Base-by-base conservation (phyloP, 2,797 vertebrate genomes). In the Miichthys miiuy region DNA sequence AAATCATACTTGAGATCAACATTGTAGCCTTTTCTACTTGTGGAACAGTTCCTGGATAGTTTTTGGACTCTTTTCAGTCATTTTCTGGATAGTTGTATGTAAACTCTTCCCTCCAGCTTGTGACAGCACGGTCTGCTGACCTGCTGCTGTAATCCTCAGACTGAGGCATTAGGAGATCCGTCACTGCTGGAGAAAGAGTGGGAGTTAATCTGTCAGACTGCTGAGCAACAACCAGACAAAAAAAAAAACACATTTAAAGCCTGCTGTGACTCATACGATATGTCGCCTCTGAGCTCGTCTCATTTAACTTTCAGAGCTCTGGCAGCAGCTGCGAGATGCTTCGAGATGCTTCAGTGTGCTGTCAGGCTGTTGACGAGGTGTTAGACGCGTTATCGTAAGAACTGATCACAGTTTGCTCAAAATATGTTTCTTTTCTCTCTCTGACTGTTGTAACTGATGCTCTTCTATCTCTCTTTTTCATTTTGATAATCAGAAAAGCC, bases 201-300 rank as follows among this genome's bases (percentile, higher is more conserved):
- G 68, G 75, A 74, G 88, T 55, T 72, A 62, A 90, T 88, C 86
- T 71, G 75, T 80, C 77, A 86, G 72, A 73, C 72, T 67, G 77
- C 88, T 63, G 79, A 87, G 71, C 74, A 66, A 38, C 83, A 55
- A 56, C 17, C 74, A 61, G 42, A n/a, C 27, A 14, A 47, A 41
- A 34, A 18, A 4, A 42, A 38, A 27, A 48, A 44, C 27, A 21
- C 30, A 42, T 42, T 10, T 38, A 60, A 78, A 72, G 14, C 13
- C 57, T 18, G 72, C 54, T 12, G 57, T 71, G 81, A 82, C 52
- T 87, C 85, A 82, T 62, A 11, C 23, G 52, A 27, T 5, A 27
- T 63, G 34, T 57, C 68, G 77, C 30, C 27, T 23, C 47, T 14
- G 11, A 2, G 17, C 48, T 63, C 21, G 18, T 61, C 63, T 60